Base-by-base conservation (phyloP, 2,113 vertebrate genomes). In the Campylomormyrus tamandua region DNA sequence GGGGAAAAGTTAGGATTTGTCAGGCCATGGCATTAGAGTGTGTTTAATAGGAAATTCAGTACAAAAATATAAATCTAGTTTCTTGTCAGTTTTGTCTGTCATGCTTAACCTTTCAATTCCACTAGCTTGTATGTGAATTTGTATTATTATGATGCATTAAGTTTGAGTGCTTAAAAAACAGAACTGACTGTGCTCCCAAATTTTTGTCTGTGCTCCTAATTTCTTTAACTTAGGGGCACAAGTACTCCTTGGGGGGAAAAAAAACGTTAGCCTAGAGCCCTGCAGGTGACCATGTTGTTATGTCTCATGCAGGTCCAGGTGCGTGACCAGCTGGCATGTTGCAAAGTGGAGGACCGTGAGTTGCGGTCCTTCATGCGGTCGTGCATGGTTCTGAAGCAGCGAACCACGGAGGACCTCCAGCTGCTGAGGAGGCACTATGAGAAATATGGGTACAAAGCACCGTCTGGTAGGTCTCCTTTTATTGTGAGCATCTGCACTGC, bases 391-490 rank as follows among this genome's bases (percentile, higher is more conserved):
- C 17, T 97, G 92, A 95, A 96, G 92, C 93, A 95, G 93, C 96
- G 93, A 92, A 95, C 95, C 89, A 91, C 94, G 90, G 8, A 93
- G 31, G 96, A 98, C 92, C 94, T 98, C 83, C 94, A 92, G 80
- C 92, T 93, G 90, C 92, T 99, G 91, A 96, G 74, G 93, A 96
- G 92, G 48, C 93, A 96, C 83, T 97, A 96, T 92, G 95, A 97
- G 92, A 97, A 97, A 58, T 98, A 98, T 9, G 96, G 96, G 56
- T 98, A 97, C 92, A 94, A 93, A 91, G 92, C 94, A 27, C 88
- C 92, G 62, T 27, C 92, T 95, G 95, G 98, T 99, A 93, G 92
- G 92, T 90, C 24, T 88, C 21, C 50, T 10, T 50, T 21, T 42
- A 8, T 62, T 46, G 35, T 45, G 56, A 21, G 35, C 8, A 1